A percentile compares a stretch with the other conserved stretches of the same genome.
Conservation (phyloP, 2,113 vertebrate genomes). For the Amblyornis subalaris region DNA sequence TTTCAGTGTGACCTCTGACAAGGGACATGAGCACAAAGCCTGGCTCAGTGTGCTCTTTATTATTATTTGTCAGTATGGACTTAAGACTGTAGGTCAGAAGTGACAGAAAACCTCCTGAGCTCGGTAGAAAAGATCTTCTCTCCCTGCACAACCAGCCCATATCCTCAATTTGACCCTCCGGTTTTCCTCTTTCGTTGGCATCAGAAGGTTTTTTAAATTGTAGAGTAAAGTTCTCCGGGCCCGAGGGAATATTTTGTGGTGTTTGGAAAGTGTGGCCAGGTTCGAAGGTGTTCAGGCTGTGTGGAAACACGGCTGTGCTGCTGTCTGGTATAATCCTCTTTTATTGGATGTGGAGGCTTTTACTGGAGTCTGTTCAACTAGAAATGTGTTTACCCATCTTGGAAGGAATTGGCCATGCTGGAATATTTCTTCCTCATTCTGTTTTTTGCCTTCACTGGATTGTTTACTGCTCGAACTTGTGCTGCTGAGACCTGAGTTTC, state of each 20-base stretch:
- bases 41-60: background rate
- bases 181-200: conserved; percentile 46
- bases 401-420: background rate
- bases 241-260: conserved; percentile 70
- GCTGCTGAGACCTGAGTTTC: background rate
- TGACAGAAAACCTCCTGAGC: background rate
- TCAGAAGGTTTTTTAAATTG: conserved; percentile 63
- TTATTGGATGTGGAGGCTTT: conserved; percentile 21
- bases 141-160: background rate
- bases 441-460: background rate
- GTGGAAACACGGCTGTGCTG: background rate
- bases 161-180: background rate
- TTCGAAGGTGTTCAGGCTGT: conserved; percentile 27
- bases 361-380: background rate
- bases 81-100: background rate
- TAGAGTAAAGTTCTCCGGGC: conserved; percentile 43
- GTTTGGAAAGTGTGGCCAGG: conserved; percentile 56
- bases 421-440: background rate
- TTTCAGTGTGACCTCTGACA: background rate
- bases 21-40: background rate
- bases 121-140: background rate
- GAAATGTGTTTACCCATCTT: background rate
- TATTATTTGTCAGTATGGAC: background rate
- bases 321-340: background rate
- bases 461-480: background rate